Evolutionary conservation across 2,797 vertebrate genomes (phyloP).

Genomic region (Heterohyrax brucei): DNA sequence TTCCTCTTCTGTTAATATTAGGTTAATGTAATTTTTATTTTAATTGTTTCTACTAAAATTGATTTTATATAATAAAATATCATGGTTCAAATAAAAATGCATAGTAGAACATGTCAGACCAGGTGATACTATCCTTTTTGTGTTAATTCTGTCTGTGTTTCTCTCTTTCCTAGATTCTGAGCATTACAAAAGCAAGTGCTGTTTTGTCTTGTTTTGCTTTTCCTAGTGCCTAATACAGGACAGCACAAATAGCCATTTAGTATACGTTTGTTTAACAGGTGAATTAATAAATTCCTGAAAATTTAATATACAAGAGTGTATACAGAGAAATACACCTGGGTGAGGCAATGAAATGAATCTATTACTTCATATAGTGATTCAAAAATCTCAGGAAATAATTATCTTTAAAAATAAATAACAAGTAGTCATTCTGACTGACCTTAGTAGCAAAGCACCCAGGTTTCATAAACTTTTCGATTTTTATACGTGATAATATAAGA

Average conservation of each 20-base stretch:
- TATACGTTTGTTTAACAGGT: not conserved
- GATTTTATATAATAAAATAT: not conserved
- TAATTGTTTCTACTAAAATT: not conserved
- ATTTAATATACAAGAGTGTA: not conserved
- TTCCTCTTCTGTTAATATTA: not conserved
- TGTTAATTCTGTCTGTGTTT: not conserved
- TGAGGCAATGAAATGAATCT: not conserved
- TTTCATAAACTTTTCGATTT: constrained; percentile 20
- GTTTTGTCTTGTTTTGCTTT: not conserved
- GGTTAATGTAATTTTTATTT: not conserved
- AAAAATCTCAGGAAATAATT: not conserved
- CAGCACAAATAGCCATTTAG: not conserved
- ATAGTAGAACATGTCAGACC: not conserved
- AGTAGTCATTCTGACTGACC: not conserved
- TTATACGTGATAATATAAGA: not conserved
- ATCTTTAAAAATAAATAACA: constrained; percentile 41
- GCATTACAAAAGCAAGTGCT: not conserved
- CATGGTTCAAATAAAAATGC: constrained; percentile 2
- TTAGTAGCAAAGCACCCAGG: not conserved
- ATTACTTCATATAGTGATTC: not conserved
- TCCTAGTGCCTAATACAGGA: not conserved
- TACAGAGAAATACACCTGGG: not conserved
- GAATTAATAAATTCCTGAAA: not conserved
- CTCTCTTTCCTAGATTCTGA: not conserved
- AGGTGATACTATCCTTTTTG: not conserved